Percentiles rank a stretch among this genome's conserved stretches.
phyloP scores from a whole-genome alignment of 2,113 vertebrate species.

The Mormyrus lacerda region DNA sequence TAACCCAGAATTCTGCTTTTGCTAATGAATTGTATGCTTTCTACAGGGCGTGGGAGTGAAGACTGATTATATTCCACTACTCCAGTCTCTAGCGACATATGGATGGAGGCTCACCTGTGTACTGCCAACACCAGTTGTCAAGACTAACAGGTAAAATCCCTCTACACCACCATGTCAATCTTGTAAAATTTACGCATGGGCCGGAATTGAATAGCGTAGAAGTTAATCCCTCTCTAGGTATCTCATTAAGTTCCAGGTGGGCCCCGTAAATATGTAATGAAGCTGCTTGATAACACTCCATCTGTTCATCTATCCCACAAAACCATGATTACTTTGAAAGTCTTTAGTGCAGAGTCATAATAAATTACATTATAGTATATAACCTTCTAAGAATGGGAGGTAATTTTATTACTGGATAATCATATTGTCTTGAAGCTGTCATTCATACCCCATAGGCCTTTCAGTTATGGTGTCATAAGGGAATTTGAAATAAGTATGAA shows the following conservation, averaged over 20 bases:
- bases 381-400: background rate
- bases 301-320: background rate
- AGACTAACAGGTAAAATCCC: constrained; percentile 77
- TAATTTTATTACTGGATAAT: background rate
- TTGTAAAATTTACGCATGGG: background rate
- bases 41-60: constrained; percentile 82
- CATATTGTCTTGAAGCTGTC: background rate
- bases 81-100: constrained; percentile 83
- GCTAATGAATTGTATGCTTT: background rate
- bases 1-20: background rate
- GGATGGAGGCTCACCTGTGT: constrained; percentile 96
- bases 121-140: constrained; percentile 85
- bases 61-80: constrained; percentile 86
- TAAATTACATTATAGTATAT: background rate
- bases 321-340: background rate
- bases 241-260: background rate
- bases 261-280: background rate
- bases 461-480: background rate
- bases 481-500: background rate
- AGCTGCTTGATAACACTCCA: background rate
- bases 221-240: background rate
- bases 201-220: background rate
- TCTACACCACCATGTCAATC: background rate
- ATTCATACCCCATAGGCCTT: background rate
- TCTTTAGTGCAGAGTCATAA: background rate